phyloP scores from a whole-genome alignment of 2,888 invertebrate species.

The Caenorhabditis parvicauda region DNA sequence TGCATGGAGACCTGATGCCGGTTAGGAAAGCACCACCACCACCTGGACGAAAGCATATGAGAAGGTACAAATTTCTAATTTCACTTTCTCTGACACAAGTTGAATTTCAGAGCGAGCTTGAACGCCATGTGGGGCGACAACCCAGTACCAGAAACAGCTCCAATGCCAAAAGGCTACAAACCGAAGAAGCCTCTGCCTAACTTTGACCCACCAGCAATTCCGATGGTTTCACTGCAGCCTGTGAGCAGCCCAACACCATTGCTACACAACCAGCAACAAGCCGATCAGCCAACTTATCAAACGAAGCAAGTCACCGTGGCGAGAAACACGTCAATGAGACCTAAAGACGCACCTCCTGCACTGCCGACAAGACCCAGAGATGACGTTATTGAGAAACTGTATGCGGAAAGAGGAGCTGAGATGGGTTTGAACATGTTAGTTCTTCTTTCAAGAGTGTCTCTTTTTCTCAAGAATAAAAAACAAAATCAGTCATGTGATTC shows the following conservation, averaged over 20 bases:
- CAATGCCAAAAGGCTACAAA: conserved; percentile 14
- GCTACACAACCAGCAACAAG: conserved; percentile 1
- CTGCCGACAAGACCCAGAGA: conserved; percentile 25
- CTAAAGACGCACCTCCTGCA: conserved; percentile 13
- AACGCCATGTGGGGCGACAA: conserved; percentile 38
- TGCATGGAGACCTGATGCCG: conserved; percentile 52
- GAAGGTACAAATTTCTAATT: neutral
- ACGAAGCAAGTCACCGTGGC: no score
- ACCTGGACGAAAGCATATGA: no score
- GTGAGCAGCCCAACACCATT: conserved; percentile 21
- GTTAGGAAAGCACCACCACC: conserved; percentile 56
- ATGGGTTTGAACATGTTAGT: no score
- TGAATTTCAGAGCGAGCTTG: conserved; percentile 26
- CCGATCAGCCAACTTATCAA: neutral
- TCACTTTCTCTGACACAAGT: neutral
- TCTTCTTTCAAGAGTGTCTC: no score
- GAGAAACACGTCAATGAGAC: no score
- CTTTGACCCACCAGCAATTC: conserved; percentile 27
- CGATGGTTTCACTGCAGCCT: conserved; percentile 22
- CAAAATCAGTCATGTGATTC: no score
- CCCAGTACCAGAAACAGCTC: conserved; percentile 17
- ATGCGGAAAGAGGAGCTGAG: conserved; percentile 14
- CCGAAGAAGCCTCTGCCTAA: conserved; percentile 13
- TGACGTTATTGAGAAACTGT: conserved; percentile 10
- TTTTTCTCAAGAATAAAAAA: no score